Conservation (phyloP, 2,888 invertebrate genomes). For the Tromatobia lineatoria region DNA sequence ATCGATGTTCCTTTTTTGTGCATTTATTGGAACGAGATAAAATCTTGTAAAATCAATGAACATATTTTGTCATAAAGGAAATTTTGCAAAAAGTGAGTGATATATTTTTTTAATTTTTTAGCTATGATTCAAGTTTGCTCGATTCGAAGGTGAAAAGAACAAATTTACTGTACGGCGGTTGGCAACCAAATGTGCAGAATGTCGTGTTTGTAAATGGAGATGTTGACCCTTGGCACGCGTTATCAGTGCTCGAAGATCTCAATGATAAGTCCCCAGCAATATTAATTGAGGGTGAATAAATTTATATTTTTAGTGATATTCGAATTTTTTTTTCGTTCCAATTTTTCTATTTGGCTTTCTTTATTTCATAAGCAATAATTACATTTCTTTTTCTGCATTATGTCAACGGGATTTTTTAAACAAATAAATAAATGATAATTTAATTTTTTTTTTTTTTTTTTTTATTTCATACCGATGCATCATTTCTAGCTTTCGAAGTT, state of each 20-base stretch:
- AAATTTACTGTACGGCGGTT: slow-evolving; percentile 87
- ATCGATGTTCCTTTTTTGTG: not conserved
- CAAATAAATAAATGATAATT: too few relatives aligned
- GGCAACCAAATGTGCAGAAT: slow-evolving; percentile 86
- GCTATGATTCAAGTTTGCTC: slow-evolving; percentile 78
- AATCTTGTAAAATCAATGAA: too few relatives aligned
- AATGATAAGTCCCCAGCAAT: slow-evolving; percentile 78
- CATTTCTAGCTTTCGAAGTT: too few relatives aligned
- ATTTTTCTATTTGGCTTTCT: too few relatives aligned
- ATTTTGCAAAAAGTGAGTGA: too few relatives aligned
- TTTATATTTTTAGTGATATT: not conserved
- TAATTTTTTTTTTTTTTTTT: too few relatives aligned
- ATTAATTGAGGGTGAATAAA: slow-evolving; percentile 77
- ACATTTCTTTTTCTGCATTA: too few relatives aligned
- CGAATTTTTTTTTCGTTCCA: too few relatives aligned
- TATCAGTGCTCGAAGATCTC: slow-evolving; percentile 86
- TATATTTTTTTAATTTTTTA: slow-evolving; percentile 63
- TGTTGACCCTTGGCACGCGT: slow-evolving; percentile 88
- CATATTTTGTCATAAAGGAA: too few relatives aligned
- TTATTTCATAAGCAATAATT: not conserved
- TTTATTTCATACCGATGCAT: too few relatives aligned
- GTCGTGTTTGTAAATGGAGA: slow-evolving; percentile 88
- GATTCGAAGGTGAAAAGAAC: slow-evolving; percentile 84
- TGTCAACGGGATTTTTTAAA: too few relatives aligned
- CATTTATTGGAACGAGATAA: too few relatives aligned